Conservation (phyloP, 2,888 invertebrate genomes). For the Coleophora deauratella region DNA sequence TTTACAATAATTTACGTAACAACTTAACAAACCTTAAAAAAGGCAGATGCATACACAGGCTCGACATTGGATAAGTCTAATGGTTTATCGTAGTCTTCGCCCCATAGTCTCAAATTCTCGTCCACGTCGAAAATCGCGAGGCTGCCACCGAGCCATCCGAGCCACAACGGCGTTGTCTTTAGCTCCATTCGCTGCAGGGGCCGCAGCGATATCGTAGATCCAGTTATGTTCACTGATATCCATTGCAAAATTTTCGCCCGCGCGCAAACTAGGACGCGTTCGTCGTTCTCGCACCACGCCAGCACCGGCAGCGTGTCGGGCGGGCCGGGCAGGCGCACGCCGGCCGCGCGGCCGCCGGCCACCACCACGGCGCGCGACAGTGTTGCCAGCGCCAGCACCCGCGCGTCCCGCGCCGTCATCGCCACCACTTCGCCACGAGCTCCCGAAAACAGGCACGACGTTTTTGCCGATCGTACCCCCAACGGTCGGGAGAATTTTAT, state of each 20-base stretch:
- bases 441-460: constrained; percentile 96
- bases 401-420: constrained; percentile 58
- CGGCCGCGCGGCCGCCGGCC: constrained; percentile 56
- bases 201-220: constrained; percentile 64
- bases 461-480: constrained; percentile 90
- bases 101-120: constrained; percentile 91
- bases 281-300: constrained; percentile 84
- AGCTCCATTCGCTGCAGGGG: constrained; percentile 81
- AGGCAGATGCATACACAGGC: constrained; percentile 89
- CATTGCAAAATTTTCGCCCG: constrained; percentile 89
- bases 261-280: constrained; percentile 92
- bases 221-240: constrained; percentile 79
- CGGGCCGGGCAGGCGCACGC: constrained; percentile 79
- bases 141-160: constrained; percentile 84
- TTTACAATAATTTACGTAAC: background rate
- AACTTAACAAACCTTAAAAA: constrained; percentile 79
- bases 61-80: constrained; percentile 87
- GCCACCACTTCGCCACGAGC: constrained; percentile 89
- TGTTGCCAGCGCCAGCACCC: constrained; percentile 93
- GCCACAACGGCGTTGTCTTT: constrained; percentile 77
- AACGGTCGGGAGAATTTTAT: constrained; percentile 90
- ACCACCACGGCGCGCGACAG: constrained; percentile 85
- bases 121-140: constrained; percentile 88
- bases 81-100: constrained; percentile 90
- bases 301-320: constrained; percentile 89